Evolutionary conservation across 2,797 vertebrate species (phyloP).

Genomic region (Phoeniculus purpureus): DNA sequence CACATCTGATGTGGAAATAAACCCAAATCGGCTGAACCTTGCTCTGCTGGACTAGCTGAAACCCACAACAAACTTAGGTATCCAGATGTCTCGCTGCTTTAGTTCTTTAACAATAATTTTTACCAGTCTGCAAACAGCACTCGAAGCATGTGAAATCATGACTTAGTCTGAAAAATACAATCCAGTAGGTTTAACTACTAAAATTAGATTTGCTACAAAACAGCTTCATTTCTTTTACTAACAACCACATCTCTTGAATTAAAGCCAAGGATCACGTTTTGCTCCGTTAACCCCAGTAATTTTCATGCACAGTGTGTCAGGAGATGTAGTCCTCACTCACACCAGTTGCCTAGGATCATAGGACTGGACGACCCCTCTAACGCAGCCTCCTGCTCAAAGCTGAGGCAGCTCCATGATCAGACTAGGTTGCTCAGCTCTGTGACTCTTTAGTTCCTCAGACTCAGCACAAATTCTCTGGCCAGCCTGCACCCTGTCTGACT

Average conservation of each 20-base stretch:
- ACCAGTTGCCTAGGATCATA: not conserved
- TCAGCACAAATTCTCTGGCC: not conserved
- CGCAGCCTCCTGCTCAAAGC: not conserved
- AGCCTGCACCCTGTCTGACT: not conserved
- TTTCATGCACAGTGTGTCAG: not conserved
- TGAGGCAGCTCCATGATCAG: not conserved
- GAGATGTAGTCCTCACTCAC: not conserved
- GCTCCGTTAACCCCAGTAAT: not conserved
- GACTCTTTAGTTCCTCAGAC: not conserved
- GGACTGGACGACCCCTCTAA: not conserved
- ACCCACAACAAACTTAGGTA: constrained; percentile 22
- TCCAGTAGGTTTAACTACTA: not conserved
- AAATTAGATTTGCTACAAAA: not conserved
- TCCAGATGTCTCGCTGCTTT: constrained; percentile 60
- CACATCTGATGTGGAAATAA: constrained; percentile 59
- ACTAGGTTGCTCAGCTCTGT: not conserved
- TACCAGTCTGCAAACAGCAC: not conserved
- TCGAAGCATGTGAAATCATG: not conserved
- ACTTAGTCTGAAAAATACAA: not conserved
- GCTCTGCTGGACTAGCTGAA: constrained; percentile 59
- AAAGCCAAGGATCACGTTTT: not conserved
- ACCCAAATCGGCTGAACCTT: constrained; percentile 56
- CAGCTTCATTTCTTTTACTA: accelerated
- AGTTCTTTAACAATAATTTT: not conserved
- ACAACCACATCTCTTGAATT: not conserved